These are phyloP conservation scores for Drosophila nebulosa DNA, from an alignment of 1,140 invertebrate species.

Conservation along the genomic window DNA sequence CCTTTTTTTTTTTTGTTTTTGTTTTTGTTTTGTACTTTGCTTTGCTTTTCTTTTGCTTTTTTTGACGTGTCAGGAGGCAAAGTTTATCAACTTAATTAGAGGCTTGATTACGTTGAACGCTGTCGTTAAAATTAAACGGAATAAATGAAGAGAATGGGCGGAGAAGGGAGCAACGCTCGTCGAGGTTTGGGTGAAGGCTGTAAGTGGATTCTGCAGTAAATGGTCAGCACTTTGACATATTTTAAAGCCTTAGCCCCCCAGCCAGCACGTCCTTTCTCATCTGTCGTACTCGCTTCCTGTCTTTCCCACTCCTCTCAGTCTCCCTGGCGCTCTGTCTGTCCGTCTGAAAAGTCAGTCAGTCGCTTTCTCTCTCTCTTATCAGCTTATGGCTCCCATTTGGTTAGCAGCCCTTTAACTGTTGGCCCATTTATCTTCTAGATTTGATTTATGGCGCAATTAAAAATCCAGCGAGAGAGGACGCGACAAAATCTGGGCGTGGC, in stretches of 20 bases:
- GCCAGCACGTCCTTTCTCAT: conserved; percentile 13
- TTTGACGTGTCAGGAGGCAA: conserved; percentile 31
- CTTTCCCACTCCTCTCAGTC: too few species aligned
- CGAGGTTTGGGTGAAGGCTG: background rate
- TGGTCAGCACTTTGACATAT: conserved; percentile 53
- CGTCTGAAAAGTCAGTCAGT: conserved; percentile 22
- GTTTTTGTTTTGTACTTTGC: background rate
- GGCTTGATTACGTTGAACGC: conserved; percentile 68
- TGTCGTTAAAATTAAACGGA: conserved; percentile 65
- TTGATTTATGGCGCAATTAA: conserved; percentile 78
- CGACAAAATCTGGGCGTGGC: conserved; percentile 30
- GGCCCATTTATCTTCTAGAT: conserved; percentile 73
- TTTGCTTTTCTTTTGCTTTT: background rate
- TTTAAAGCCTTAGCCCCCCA: conserved; percentile 52
- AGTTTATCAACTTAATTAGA: conserved; percentile 79
- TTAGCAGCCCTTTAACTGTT: conserved; percentile 78
- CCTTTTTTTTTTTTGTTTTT: too few species aligned
- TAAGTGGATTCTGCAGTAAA: conserved; percentile 23
- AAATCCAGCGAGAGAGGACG: conserved; percentile 39
- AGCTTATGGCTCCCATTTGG: conserved; percentile 78
- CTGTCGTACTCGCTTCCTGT: background rate
- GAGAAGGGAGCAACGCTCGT: background rate
- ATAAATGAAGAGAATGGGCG: conserved; percentile 12
- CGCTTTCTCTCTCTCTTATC: conserved; percentile 46
- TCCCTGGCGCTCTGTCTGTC: background rate